A percentile compares a stretch with the other conserved stretches of the same genome.
Evolutionary conservation across 2,113 vertebrate species (phyloP).

Genomic region (Serinus canaria): DNA sequence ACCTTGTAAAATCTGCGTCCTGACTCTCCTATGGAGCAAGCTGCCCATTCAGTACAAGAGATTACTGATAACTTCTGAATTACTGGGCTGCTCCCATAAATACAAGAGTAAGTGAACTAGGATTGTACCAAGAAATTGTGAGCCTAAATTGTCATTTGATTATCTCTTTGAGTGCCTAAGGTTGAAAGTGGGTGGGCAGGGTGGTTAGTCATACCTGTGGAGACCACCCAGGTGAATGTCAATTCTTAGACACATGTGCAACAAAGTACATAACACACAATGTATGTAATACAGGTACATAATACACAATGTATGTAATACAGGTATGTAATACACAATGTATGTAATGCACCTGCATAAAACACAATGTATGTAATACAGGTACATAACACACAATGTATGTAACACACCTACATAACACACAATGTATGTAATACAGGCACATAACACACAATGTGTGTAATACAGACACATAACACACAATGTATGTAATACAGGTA

Average conservation of each 20-base stretch:
- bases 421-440: too few relatives aligned
- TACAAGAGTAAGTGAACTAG: background rate
- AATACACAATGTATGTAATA: too few relatives aligned
- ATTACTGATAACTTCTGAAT: background rate
- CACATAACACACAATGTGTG: background rate
- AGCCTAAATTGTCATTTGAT: background rate
- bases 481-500: too few relatives aligned
- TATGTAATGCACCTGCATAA: too few relatives aligned
- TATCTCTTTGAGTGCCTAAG: background rate
- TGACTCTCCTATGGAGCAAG: background rate
- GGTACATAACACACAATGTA: too few relatives aligned
- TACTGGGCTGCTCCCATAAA: background rate
- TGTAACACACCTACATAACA: too few relatives aligned
- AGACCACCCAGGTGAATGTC: background rate
- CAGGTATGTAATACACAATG: too few relatives aligned
- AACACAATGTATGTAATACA: too few relatives aligned
- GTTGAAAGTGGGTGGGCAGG: background rate
- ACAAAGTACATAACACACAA: background rate
- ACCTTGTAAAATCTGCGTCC: background rate
- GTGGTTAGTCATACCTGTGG: background rate
- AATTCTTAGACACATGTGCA: accelerated
- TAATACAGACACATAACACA: background rate
- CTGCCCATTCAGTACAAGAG: background rate
- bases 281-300: too few relatives aligned
- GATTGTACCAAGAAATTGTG: background rate